These are phyloP conservation scores for Callosobruchus maculatus DNA, from an alignment of 2,888 invertebrate species.

Conservation along the genomic window DNA sequence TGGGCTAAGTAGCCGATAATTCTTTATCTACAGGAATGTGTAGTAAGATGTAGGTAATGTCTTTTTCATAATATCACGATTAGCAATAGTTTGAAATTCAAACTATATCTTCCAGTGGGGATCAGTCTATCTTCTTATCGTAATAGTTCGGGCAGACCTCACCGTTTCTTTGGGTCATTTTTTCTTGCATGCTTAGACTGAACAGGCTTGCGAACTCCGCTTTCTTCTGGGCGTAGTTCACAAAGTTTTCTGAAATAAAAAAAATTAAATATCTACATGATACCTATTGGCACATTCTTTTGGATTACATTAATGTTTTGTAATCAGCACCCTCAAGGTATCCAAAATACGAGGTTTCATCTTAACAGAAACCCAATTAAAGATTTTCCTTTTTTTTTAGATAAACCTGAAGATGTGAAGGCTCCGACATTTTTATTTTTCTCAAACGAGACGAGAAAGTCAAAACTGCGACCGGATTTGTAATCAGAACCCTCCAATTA, in stretches of 20 bases:
- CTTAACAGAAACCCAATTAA: no score
- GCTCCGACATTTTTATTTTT: no score
- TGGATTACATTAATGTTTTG: no score
- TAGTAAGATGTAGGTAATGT: not conserved
- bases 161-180: slow-evolving; percentile 34
- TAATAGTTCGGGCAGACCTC: slow-evolving; percentile 35
- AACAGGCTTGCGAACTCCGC: slow-evolving; percentile 60
- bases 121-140: slow-evolving; percentile 39
- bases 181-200: slow-evolving; percentile 41
- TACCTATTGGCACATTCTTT: no score
- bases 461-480: no score
- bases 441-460: no score
- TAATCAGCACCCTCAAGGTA: no score
- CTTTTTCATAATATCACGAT: not conserved
- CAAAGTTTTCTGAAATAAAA: slow-evolving; percentile 57
- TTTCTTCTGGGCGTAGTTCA: slow-evolving; percentile 57
- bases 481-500: no score
- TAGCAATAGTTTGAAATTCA: not conserved
- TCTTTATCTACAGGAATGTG: not conserved
- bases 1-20: not conserved
- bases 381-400: no score
- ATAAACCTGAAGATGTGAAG: no score
- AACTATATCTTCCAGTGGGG: slow-evolving; percentile 1
- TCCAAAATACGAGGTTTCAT: no score
- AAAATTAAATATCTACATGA: no score